Evolutionary conservation across 2,797 vertebrate species (phyloP), one percentile per base, ranked within the genome.

Genomic region (Muraenolepis orangiensis): DNA sequence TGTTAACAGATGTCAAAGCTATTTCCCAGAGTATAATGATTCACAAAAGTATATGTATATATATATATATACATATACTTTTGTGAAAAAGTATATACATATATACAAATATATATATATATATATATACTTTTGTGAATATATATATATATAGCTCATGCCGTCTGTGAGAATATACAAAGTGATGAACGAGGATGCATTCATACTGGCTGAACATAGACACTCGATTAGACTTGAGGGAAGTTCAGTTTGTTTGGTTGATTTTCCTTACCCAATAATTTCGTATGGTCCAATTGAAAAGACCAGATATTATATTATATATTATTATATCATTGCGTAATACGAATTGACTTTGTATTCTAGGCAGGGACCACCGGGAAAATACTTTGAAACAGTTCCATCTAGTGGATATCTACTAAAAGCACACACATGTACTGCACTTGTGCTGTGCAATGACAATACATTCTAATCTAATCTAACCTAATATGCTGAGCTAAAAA

Each of bases 341-440:
- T 1, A 26, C n/a, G n/a, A 64, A 11, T 64, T 8, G n/a, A 64
- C 57, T 64, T 8, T 3, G 23, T 28, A 26, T 26, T 26, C 11
- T 64, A n/a, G 57, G 57, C 57, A n/a, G n/a, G n/a, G 51, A 57
- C 51, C 23, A 57, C 20, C 20, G 26, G 57, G n/a, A 11, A 64
- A 11, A 26, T 13, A 10, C n/a, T 12, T 64, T 64, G 1, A 64
- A 64, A 81, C 69, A 80, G 69, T 26, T 69, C 82, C 83, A 86
- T 89, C 90, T 90, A 80, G 85, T 86, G 91, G 88, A 79, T 6
- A 0, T 0, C 2, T 78, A 26, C 11, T n/a, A 64, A 57, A 18
- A 75, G 2, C 16, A 76, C 77, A 76, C 5, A 18, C 61, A 32
- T 32, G 18, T n/a, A n/a, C n/a, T 23, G n/a, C 5, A 18, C 61